phyloP scores from a whole-genome alignment of 1,140 invertebrate genomes.

The Brachystomella parvula region DNA sequence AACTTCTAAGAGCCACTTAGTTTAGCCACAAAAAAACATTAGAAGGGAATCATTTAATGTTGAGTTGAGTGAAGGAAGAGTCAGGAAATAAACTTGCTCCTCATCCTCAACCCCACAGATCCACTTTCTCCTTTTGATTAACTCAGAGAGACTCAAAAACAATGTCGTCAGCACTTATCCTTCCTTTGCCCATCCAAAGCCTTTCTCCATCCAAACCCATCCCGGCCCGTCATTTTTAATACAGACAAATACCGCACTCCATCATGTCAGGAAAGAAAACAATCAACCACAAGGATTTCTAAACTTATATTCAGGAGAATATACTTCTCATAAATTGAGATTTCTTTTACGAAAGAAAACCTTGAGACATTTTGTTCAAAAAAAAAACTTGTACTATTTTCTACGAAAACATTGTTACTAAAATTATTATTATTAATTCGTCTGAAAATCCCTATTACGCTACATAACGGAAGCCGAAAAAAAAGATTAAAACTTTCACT shows the following conservation, averaged over 20 bases:
- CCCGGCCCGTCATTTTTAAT: background rate
- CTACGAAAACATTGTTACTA: too few relatives aligned
- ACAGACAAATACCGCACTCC: background rate
- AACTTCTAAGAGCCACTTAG: constrained; percentile 28
- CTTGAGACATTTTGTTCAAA: too few relatives aligned
- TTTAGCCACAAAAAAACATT: constrained; percentile 34
- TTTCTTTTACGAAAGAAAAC: too few relatives aligned
- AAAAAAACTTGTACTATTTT: too few relatives aligned
- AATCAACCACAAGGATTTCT: too few relatives aligned
- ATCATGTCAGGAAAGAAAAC: background rate
- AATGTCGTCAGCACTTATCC: constrained; percentile 8
- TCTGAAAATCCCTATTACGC: too few relatives aligned
- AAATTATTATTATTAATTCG: too few relatives aligned
- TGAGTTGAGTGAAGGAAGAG: constrained; percentile 18
- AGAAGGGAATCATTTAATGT: constrained; percentile 34
- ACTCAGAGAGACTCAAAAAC: background rate
- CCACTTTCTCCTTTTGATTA: constrained; percentile 6
- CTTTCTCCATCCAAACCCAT: background rate
- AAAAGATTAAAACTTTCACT: background rate
- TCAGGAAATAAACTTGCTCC: constrained; percentile 7
- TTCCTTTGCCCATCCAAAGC: too few relatives aligned
- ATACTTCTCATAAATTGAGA: too few relatives aligned
- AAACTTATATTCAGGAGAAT: too few relatives aligned
- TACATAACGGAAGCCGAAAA: background rate
- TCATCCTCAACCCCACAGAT: background rate